Base-by-base conservation (phyloP, 2,888 invertebrate genomes). In the Chaetogeoica ovagalla region DNA sequence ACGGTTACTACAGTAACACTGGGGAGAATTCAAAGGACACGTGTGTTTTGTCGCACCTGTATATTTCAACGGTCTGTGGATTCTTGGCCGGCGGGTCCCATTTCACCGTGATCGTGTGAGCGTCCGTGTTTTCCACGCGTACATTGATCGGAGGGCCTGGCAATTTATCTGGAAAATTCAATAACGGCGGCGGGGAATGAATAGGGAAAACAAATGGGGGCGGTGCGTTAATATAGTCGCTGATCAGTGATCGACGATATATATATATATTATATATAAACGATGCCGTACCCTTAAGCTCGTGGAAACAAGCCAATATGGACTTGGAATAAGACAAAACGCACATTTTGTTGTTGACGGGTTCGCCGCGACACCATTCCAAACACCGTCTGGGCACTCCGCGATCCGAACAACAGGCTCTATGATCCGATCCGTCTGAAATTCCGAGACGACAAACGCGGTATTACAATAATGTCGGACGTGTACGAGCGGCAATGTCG, bases 1-100 rank as follows among this genome's bases (percentile, higher is more conserved):
- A 19, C 30, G 30, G 30, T 30, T 30, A 30, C 30, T 30, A 4
- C 30, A 30, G 30, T n/a, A n/a, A n/a, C 30, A 30, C 30, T 30
- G 30, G 30, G 30, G 30, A 30, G 4, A 30, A 30, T 30, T 30
- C 30, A 30, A 30, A 30, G 30, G 30, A 4, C 30, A 30, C 30
- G 30, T n/a, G n/a, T n/a, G 15, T 13, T 52, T 15, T 52, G 1
- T 23, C 65, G 19, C 82, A 86, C 86, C 87, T 89, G 88, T 95
- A 95, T 83, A 93, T 89, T 87, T 94, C 93, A 1, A 94, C 94
- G 0, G 92, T 91, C 83, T 92, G 91, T 0, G 94, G 93, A 87
- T 95, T 94, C 87, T 94, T 94, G 62, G 89, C 86, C 7, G 95
- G 94, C 11, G 92, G 90, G 83, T 94, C 93, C 94, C 94, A 95